Base-by-base conservation (phyloP, 2,113 vertebrate species). In the Heloderma charlesbogerti region DNA sequence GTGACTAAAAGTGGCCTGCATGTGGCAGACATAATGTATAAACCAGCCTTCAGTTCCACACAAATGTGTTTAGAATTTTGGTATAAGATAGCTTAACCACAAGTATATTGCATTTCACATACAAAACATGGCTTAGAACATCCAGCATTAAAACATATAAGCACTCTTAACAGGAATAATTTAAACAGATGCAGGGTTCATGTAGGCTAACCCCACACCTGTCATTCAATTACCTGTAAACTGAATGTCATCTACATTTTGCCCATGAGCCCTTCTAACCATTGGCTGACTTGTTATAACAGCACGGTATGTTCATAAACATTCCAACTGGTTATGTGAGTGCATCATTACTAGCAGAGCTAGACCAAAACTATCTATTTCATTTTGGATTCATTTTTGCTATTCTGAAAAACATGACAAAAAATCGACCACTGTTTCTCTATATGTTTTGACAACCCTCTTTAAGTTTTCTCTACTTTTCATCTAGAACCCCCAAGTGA, bases 31-130 rank as follows among this genome's bases (percentile, higher is more conserved):
- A 78, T 45, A n/a, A 67, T 88, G 43, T 79, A 40, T 88, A 88
- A 88, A 67, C 75, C 74, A 78, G 29, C 9, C 74, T 77, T 88
- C 40, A 66, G 43, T 79, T 79, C 75, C 37, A 77, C 31, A 78
- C 63, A 79, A 60, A 88, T 66, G 43, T 79, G 57, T 88, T 88
- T 67, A 88, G 43, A 88, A 48, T 88, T 79, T 88, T 22, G 9
- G 37, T 66, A 43, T 84, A 27, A 84, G 82, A 66, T 66, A 66
- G 60, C 37, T 84, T 63, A 88, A 79, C 71, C 2, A 7, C 87
- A 88, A 67, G 29, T 88, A 66, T 79, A 88, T 67, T 88, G 37
- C 54, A 78, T 88, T 88, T 88, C 86, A 48, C 60, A 45, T 67
- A 77, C 54, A 43, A 66, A 66, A 31, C 20, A 88, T 34, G 29